Evolutionary conservation across 1,140 invertebrate genomes (phyloP), one percentile per base, ranked within the genome.

Genomic region (Macrocentrus cingulum): DNA sequence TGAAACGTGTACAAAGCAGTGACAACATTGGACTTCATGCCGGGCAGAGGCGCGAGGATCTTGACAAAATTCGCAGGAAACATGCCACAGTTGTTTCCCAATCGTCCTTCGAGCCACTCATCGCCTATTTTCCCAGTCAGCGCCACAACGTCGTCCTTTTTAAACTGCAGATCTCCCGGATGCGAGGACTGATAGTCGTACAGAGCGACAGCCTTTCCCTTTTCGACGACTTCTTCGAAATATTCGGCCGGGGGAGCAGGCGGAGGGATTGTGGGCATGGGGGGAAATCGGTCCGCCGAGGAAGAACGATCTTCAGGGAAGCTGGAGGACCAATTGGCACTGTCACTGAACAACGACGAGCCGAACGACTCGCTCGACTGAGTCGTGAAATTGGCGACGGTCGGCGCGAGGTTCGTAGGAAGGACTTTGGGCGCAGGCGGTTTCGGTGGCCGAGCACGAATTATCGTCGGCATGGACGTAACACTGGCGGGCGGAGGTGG

Each of bases 51-150:
- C 64, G 91, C 82, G 70, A 87, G 85, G 39, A 94, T 77, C 57
- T 91, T 84, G 39, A 94, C 82, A 78, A 90, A 94, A 70, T 86
- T 91, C 15, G 80, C 74, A 1, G 92, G 92, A 79, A 94, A 94
- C 54, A 94, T 87, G 44, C 92, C 92, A 70, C 88, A 85, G 23
- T 81, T 79, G 66, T 84, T 81, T 19, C 76, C 81, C 58, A 83
- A 67, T 63, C 81, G 83, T 1, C 92, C 92, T 56, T 84, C 84
- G 56, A 90, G 70, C 92, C 92, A 95, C 59, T 91, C 88, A n/a
- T 86, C 81, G 66, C 92, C 90, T 5, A 92, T 76, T 61, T 83
- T 79, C 60, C 83, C 81, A 45, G 87, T 67, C 56, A 94, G 77
- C 56, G 85, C 79, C 36, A 95, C 86, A 59, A 84, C 80, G 64